Base-by-base conservation (phyloP, 1,140 invertebrate genomes). In the Cotesia glomerata region DNA sequence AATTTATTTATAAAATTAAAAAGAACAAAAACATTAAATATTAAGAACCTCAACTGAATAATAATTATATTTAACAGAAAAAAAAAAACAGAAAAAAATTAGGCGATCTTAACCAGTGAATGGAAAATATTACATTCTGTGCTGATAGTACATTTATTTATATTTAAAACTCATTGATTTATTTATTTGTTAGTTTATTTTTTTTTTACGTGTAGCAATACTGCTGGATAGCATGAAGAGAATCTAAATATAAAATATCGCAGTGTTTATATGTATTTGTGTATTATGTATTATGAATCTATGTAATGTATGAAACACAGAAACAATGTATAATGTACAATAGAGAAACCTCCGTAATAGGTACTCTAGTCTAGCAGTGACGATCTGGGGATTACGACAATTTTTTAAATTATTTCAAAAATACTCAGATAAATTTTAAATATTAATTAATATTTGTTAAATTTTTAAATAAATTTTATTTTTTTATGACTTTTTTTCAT, bases 241-340 rank as follows among this genome's bases (percentile, higher is more conserved):
- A 69, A 63, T 71, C 56, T 69, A 72, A 69, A 69, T 67, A 39
- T 72, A 69, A 49, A 74, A 67, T 58, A 36, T 69, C 51, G 32
- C 63, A 34, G 45, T 73, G 16, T 69, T 51, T 14, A 16, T 45
- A 45, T 45, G 39, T 45, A 11, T 45, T 7, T 45, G 39, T 45
- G 9, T 45, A 11, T 45, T 45, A 11, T 45, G 8, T 39, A 8
- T 65, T 64, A 14, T 65, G 64, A 26, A n/a, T 18, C 1, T 34
- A 16, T 45, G n/a, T 51, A 58, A 68, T 72, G 70, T 75, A 75
- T 72, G 72, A 75, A 75, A 75, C 66, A 75, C 74, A 75, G 63
- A 75, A 75, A 72, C 74, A 72, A 74, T 74, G 70, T 75, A 75
- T 70, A 75, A 75, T 61, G 70, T 75, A 75, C 74, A 75, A 75